Conservation (phyloP, 2,797 vertebrate species). For the Pagetopsis macropterus region DNA sequence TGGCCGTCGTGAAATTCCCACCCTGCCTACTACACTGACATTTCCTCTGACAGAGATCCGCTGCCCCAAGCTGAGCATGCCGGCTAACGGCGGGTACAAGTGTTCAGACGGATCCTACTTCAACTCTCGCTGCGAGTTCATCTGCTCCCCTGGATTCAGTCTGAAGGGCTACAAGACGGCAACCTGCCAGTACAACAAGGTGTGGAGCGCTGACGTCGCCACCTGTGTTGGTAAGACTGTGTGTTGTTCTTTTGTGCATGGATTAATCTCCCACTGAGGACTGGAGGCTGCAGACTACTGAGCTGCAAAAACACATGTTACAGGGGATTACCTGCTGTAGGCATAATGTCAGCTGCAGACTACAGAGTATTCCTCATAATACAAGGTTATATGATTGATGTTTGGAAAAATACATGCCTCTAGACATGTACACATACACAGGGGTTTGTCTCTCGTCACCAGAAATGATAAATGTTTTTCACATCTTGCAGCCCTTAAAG, state of each 20-base stretch:
- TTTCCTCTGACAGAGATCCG: constrained; percentile 88
- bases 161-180: constrained; percentile 89
- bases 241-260: constrained; percentile 15
- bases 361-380: constrained; percentile 10
- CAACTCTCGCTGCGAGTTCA: constrained; percentile 95
- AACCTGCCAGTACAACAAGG: constrained; percentile 90
- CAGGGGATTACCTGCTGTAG: constrained; percentile 25
- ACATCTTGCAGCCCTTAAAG: constrained; percentile 16
- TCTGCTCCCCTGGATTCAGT: constrained; percentile 92
- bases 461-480: constrained; percentile 30
- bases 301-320: constrained; percentile 17
- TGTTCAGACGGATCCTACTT: constrained; percentile 96
- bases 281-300: constrained; percentile 4
- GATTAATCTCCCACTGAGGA: constrained; percentile 4
- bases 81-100: constrained; percentile 91
- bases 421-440: neutral
- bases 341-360: constrained; percentile 18
- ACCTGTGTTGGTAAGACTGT: constrained; percentile 88
- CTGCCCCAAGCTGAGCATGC: constrained; percentile 90
- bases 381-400: constrained; percentile 21
- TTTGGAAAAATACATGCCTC: constrained; percentile 15
- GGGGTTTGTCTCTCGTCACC: constrained; percentile 14
- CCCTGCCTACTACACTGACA: neutral
- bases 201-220: constrained; percentile 88
- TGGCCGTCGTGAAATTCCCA: too few species aligned